These are phyloP conservation scores for Bombus picipes DNA, from an alignment of 1,140 invertebrate species.

Conservation along the genomic window DNA sequence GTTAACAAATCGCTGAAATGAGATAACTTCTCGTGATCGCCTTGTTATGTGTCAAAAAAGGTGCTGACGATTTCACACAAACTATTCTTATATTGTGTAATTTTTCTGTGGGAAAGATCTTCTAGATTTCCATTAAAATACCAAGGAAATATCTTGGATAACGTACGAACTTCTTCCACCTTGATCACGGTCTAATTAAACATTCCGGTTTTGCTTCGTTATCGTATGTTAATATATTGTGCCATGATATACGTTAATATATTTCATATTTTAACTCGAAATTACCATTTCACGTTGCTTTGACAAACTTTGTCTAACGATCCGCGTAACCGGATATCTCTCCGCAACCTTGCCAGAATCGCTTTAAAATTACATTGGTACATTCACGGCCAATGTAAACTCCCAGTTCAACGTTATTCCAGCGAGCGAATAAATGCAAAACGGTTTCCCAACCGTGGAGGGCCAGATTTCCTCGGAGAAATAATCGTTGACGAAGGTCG, in stretches of 20 bases:
- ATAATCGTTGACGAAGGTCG: conserved; percentile 69
- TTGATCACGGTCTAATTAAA: too few species aligned
- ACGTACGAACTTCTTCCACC: too few species aligned
- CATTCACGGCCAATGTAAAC: conserved; percentile 30
- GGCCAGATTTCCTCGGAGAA: conserved; percentile 51
- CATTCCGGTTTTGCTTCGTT: too few species aligned
- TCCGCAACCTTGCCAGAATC: neutral
- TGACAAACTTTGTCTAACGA: neutral
- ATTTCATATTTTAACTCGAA: neutral
- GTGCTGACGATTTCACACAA: too few species aligned
- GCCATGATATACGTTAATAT: too few species aligned
- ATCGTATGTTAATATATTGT: neutral
- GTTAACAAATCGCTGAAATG: too few species aligned
- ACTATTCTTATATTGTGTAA: too few species aligned
- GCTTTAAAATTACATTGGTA: conserved; percentile 34
- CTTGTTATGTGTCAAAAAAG: too few species aligned
- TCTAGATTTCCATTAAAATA: too few species aligned
- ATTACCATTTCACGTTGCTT: neutral
- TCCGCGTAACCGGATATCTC: neutral
- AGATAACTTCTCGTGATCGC: too few species aligned
- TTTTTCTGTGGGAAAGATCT: too few species aligned
- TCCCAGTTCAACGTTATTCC: conserved; percentile 22
- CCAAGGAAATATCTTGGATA: too few species aligned
- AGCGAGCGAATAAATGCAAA: conserved; percentile 37
- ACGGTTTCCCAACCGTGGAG: conserved; percentile 4